phyloP scores from a whole-genome alignment of 2,888 invertebrate species.

The Toxonevra muliebris region DNA sequence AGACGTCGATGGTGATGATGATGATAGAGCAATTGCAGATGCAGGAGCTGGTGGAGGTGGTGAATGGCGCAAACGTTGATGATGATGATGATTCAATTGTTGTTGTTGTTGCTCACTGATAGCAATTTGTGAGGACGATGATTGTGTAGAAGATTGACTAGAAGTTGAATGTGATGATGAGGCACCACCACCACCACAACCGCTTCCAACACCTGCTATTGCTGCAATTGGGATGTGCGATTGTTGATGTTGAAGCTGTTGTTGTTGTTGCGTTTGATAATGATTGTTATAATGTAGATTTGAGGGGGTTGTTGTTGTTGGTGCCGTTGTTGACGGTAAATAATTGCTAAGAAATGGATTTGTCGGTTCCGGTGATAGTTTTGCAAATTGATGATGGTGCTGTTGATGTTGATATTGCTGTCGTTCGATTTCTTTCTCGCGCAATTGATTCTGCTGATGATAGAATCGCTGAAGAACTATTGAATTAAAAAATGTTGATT shows the following conservation, averaged over 20 bases:
- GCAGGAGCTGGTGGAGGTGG: background rate
- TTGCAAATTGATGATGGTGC: constrained; percentile 23
- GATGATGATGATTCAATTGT: constrained; percentile 21
- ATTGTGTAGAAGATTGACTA: constrained; percentile 60
- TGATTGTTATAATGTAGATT: constrained; percentile 36
- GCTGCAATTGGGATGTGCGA: constrained; percentile 47
- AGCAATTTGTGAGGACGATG: constrained; percentile 52
- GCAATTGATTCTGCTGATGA: constrained; percentile 79
- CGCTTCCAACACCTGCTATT: constrained; percentile 27
- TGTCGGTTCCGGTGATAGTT: constrained; percentile 45
- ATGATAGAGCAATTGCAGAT: constrained; percentile 31
- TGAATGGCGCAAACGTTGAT: constrained; percentile 26
- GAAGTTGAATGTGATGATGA: constrained; percentile 59
- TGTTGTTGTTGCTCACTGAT: constrained; percentile 23
- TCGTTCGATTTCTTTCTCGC: constrained; percentile 67
- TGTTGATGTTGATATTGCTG: constrained; percentile 46
- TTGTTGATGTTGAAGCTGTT: constrained; percentile 36
- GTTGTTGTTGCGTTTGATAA: constrained; percentile 12
- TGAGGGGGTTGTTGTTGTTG: constrained; percentile 29
- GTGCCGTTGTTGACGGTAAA: constrained; percentile 43
- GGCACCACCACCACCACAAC: constrained; percentile 27
- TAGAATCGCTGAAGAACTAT: constrained; percentile 77
- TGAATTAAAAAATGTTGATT: constrained; percentile 1
- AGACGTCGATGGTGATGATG: constrained; percentile 29
- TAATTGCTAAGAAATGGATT: constrained; percentile 63